phyloP scores from a whole-genome alignment of 1,140 invertebrate genomes.

The Adoxophyes honmai region DNA sequence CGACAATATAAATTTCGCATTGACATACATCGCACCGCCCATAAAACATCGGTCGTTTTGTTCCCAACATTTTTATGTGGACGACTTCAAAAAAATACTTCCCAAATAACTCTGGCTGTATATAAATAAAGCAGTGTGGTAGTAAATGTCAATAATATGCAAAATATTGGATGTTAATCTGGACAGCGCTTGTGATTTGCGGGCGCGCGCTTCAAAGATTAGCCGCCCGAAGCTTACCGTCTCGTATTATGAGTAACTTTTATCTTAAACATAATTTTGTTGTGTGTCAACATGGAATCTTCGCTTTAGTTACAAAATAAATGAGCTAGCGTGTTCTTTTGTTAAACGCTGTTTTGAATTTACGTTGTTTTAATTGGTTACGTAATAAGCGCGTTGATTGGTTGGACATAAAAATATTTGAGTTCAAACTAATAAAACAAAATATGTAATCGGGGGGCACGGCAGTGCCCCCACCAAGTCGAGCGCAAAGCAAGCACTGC shows the following conservation, averaged over 20 bases:
- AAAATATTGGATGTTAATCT: constrained; percentile 75
- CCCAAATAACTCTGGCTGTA: constrained; percentile 66
- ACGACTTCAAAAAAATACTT: constrained; percentile 69
- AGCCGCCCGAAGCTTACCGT: constrained; percentile 32
- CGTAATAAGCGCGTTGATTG: too few species aligned
- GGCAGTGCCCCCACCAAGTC: too few species aligned
- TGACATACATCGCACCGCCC: constrained; percentile 65
- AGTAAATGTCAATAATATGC: constrained; percentile 76
- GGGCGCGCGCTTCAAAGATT: constrained; percentile 63
- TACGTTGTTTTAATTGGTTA: background rate
- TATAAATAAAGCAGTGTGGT: constrained; percentile 71
- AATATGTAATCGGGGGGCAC: too few species aligned
- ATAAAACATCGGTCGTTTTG: constrained; percentile 72
- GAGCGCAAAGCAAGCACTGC: too few species aligned
- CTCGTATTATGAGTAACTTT: constrained; percentile 13
- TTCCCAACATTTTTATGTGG: constrained; percentile 73
- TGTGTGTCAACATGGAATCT: constrained; percentile 10
- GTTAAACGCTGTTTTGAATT: background rate
- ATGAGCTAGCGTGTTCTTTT: constrained; percentile 3
- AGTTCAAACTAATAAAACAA: too few species aligned
- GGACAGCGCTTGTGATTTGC: constrained; percentile 64
- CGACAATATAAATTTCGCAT: constrained; percentile 70
- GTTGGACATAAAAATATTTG: too few species aligned
- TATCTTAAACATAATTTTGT: constrained; percentile 14
- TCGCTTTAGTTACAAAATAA: constrained; percentile 12